Evolutionary conservation across 2,113 vertebrate genomes (phyloP).

Genomic region (Ariopsis seemanni): DNA sequence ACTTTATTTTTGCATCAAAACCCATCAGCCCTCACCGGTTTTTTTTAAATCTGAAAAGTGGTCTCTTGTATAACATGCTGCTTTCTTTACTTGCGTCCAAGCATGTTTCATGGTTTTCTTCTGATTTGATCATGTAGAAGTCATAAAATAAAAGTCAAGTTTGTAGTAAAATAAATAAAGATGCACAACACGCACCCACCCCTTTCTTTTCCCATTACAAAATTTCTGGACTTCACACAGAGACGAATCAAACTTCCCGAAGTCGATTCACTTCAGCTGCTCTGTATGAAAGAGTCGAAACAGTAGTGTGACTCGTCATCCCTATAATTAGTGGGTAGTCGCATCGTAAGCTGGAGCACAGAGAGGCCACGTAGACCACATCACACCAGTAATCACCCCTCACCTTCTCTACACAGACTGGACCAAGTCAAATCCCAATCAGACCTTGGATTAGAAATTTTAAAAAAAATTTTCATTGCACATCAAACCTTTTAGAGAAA

Average conservation of each 20-base stretch:
- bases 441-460: neutral
- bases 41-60: too few relatives aligned
- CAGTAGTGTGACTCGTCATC: neutral
- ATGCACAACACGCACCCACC: too few relatives aligned
- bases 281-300: neutral
- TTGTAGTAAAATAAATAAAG: too few relatives aligned
- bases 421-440: neutral
- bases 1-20: too few relatives aligned
- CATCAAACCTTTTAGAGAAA: neutral
- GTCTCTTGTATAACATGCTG: too few relatives aligned
- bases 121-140: too few relatives aligned
- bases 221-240: too few relatives aligned
- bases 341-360: neutral
- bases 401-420: neutral
- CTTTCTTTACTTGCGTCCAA: too few relatives aligned
- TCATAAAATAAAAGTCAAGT: too few relatives aligned
- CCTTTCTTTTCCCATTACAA: too few relatives aligned
- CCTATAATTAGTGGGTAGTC: neutral
- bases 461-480: neutral
- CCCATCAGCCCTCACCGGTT: too few relatives aligned
- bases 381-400: neutral
- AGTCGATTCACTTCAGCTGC: neutral
- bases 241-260: neutral
- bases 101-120: too few relatives aligned
- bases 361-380: conserved; percentile 9